Evolutionary conservation across 2,797 vertebrate species (phyloP).

Genomic region (Neoniphon sammara): DNA sequence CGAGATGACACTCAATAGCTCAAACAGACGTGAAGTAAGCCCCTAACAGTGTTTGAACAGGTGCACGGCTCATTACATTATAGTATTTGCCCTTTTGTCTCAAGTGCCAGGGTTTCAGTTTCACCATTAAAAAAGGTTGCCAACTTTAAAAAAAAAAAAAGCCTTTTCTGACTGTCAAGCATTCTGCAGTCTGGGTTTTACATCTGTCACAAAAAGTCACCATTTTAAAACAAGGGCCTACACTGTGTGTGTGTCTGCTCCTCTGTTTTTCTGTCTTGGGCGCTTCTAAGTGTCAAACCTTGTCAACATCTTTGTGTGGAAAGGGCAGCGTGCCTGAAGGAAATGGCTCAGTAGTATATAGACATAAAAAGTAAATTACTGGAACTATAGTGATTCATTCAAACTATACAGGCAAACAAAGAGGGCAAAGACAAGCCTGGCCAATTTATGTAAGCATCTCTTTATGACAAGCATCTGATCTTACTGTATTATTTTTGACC

Average conservation of each 20-base stretch:
- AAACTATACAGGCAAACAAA: not conserved
- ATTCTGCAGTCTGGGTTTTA: slow-evolving; percentile 5
- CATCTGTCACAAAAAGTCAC: slow-evolving; percentile 27
- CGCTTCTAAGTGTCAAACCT: slow-evolving; percentile 6
- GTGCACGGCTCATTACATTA: slow-evolving; percentile 55
- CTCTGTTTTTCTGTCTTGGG: not conserved
- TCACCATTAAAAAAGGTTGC: slow-evolving; percentile 37
- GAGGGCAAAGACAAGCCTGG: not conserved
- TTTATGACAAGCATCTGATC: too few species aligned
- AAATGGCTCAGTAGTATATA: not conserved
- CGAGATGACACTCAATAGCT: slow-evolving; percentile 22
- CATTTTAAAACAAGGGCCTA: not conserved
- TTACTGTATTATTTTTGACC: too few species aligned
- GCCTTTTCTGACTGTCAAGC: not conserved
- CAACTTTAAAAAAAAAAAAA: slow-evolving; percentile 18
- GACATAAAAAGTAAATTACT: not conserved
- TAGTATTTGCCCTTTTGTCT: slow-evolving; percentile 38
- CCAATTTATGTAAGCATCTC: not conserved
- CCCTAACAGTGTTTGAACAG: slow-evolving; percentile 59
- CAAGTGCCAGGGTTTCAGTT: slow-evolving; percentile 35
- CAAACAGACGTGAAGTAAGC: slow-evolving; percentile 35
- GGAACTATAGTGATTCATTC: not conserved
- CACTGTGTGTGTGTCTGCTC: not conserved
- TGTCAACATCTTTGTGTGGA: slow-evolving; percentile 8
- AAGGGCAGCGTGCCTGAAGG: not conserved